Base-by-base conservation (phyloP, 2,113 vertebrate species). In the Canis aureus region DNA sequence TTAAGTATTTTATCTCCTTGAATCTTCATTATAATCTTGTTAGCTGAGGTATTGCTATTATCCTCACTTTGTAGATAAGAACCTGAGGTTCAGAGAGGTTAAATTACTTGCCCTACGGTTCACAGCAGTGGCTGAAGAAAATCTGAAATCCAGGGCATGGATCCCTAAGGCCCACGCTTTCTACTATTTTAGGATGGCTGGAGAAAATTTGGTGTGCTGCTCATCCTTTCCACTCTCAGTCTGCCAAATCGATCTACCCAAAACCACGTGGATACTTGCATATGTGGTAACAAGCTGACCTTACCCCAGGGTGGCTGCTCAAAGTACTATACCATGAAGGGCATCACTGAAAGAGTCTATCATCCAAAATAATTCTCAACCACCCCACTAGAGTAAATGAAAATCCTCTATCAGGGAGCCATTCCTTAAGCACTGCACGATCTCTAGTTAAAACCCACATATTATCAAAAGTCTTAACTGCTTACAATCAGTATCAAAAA, bases 251-350 rank as follows among this genome's bases (percentile, higher is more conserved):
- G 4, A 82, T 82, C 82, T 86, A 84, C 27, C 73, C 78, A 53
- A 82, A 25, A 71, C 62, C 89, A 92, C 0, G 0, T 12, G 51
- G 59, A 93, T 43, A 53, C 38, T 22, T 82, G 71, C 82, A 93
- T 78, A 67, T 38, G 80, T 74, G 96, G 73, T 10, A 85, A 73
- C 59, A 90, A 91, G 86, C 82, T 94, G 95, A 95, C 84, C 89
- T 93, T 73, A 69, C 49, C 23, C 38, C 57, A 15, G 57, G 32
- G 49, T 84, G 66, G 49, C 83, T 74, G 66, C 53, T 74, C 23
- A 55, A 93, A 78, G 57, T 17, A 35, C 49, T 55, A 35, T 11
- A 91, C 38, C 0, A 0, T 78, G 35, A 98, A 96, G 67, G 94
- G 49, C 90, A 95, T 53, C 4, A 6, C 32, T 49, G 53, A 93